Evolutionary conservation across 2,113 vertebrate species (phyloP).

Genomic region (Oryzias celebensis): DNA sequence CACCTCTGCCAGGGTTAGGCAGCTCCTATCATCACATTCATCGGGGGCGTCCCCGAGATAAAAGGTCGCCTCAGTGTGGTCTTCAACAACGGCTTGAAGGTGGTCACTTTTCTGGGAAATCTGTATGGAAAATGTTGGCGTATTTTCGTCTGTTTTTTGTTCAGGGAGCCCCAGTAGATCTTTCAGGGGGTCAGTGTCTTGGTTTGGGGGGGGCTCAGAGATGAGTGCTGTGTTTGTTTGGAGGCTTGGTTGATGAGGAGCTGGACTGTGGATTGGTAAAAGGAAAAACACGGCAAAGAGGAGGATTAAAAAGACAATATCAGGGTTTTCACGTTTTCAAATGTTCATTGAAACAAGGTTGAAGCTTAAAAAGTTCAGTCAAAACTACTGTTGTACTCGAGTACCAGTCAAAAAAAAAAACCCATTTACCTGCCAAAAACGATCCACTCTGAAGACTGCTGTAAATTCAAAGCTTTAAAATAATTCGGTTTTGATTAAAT

Average conservation of each 20-base stretch:
- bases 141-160: not conserved
- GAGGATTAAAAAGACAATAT: not conserved
- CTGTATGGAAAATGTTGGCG: conserved; percentile 3
- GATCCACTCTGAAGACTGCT: too few species aligned
- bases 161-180: conserved; percentile 12
- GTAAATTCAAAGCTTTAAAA: too few species aligned
- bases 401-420: too few species aligned
- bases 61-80: conserved; percentile 23
- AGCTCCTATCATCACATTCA: conserved; percentile 6
- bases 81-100: conserved; percentile 28
- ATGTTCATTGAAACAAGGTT: not conserved
- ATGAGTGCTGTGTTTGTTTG: conserved; percentile 11
- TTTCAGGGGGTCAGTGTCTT: conserved; percentile 12
- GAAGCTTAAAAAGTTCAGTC: not conserved
- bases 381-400: too few species aligned
- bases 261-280: conserved; percentile 54
- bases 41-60: conserved; percentile 33
- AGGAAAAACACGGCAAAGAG: not conserved
- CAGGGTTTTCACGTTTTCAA: not conserved
- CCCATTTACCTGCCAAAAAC: too few species aligned
- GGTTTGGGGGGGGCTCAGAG: not conserved
- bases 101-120: conserved; percentile 32
- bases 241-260: conserved; percentile 59
- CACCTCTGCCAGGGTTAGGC: conserved; percentile 49
- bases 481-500: too few species aligned